phyloP scores from a whole-genome alignment of 1,140 invertebrate genomes.

The Antheraea pernyi region DNA sequence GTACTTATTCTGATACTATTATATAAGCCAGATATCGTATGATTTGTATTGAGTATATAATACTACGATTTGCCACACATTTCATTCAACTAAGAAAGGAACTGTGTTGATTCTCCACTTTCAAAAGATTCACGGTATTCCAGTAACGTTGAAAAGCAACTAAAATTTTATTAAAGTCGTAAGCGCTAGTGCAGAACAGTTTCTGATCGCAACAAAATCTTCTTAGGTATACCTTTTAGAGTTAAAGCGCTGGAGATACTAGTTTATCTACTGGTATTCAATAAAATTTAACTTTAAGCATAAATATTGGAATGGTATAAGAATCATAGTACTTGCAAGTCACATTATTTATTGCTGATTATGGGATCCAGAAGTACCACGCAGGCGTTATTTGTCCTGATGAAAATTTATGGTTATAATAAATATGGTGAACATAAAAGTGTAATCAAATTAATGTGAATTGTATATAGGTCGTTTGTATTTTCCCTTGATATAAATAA shows the following conservation, averaged over 20 bases:
- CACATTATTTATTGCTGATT: too few relatives aligned
- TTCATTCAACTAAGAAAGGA: neutral
- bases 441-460: neutral
- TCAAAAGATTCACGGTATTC: neutral
- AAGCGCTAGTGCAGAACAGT: neutral
- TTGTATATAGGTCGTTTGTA: neutral
- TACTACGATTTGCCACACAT: too few relatives aligned
- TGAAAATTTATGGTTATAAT: too few relatives aligned
- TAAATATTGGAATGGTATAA: neutral
- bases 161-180: neutral
- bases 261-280: neutral
- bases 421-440: too few relatives aligned
- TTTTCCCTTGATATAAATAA: neutral
- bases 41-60: too few relatives aligned
- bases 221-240: neutral
- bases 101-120: neutral
- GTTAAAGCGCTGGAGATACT: neutral
- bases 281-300: neutral
- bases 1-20: too few relatives aligned
- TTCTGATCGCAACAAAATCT: slow-evolving; percentile 2
- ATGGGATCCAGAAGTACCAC: too few relatives aligned
- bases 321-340: neutral
- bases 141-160: neutral
- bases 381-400: too few relatives aligned
- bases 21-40: too few relatives aligned